Conservation (phyloP, 2,888 invertebrate genomes). For the Monochamus alternatus region DNA sequence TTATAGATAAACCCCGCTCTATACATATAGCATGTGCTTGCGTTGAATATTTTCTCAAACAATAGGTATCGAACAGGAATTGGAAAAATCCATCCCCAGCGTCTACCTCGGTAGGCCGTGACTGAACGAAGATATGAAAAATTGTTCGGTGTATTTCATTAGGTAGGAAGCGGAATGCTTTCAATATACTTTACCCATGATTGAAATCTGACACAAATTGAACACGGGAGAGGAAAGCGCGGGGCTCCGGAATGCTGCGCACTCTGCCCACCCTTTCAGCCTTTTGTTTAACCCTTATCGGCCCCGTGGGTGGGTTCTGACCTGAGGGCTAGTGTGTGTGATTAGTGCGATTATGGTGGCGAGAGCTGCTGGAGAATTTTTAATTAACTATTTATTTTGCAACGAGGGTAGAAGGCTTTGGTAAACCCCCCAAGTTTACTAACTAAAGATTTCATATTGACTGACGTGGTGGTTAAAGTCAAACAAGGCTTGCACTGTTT, state of each 20-base stretch:
- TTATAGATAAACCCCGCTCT: no score
- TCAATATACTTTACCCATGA: slow-evolving; percentile 24
- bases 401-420: no score
- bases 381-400: no score
- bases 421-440: no score
- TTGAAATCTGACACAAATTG: slow-evolving; percentile 16
- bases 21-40: no score
- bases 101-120: not conserved
- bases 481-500: no score
- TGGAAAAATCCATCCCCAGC: no score
- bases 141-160: slow-evolving; percentile 11
- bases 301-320: slow-evolving; percentile 6
- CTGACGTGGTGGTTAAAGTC: no score
- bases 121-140: not conserved
- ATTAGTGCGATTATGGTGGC: not conserved
- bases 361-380: not conserved
- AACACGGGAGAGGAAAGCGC: not conserved
- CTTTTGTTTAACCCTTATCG: slow-evolving; percentile 13
- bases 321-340: not conserved
- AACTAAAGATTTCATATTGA: no score
- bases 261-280: slow-evolving; percentile 22
- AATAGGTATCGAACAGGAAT: no score
- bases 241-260: slow-evolving; percentile 15
- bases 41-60: no score
- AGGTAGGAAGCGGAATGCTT: not conserved